Percentiles rank a stretch among this genome's conserved stretches.
Evolutionary conservation across 2,797 vertebrate species (phyloP).

Genomic region (Acomys russatus): DNA sequence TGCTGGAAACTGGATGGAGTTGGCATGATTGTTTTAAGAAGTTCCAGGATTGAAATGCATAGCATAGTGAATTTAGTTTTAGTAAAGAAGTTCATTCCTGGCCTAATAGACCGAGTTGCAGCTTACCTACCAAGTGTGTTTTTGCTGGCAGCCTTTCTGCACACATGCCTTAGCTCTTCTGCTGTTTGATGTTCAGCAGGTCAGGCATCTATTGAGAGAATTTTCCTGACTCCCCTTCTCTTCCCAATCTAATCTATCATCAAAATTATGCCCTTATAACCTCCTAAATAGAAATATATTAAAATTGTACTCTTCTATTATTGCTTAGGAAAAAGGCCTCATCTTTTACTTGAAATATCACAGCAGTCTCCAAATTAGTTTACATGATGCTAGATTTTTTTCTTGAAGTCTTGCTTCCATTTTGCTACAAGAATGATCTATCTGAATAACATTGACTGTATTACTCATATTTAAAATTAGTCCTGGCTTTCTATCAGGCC

Average conservation of each 20-base stretch:
- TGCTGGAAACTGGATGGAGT: background rate
- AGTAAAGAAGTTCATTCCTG: background rate
- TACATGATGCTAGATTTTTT: background rate
- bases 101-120: background rate
- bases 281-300: background rate
- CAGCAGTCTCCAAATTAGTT: background rate
- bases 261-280: background rate
- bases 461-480: background rate
- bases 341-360: slow-evolving; percentile 9
- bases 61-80: background rate
- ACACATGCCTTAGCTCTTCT: background rate
- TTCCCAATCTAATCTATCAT: background rate
- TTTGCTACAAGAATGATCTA: background rate
- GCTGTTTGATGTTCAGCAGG: background rate
- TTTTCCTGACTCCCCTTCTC: background rate
- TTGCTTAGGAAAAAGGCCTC: background rate
- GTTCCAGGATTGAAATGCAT: background rate
- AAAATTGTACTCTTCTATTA: background rate
- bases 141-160: background rate
- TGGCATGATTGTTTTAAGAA: slow-evolving; percentile 22
- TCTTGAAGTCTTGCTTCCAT: background rate
- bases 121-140: background rate
- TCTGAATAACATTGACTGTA: background rate
- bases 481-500: background rate
- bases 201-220: background rate